phyloP scores from a whole-genome alignment of 2,888 invertebrate species.

The Alloscopus bannaensis region DNA sequence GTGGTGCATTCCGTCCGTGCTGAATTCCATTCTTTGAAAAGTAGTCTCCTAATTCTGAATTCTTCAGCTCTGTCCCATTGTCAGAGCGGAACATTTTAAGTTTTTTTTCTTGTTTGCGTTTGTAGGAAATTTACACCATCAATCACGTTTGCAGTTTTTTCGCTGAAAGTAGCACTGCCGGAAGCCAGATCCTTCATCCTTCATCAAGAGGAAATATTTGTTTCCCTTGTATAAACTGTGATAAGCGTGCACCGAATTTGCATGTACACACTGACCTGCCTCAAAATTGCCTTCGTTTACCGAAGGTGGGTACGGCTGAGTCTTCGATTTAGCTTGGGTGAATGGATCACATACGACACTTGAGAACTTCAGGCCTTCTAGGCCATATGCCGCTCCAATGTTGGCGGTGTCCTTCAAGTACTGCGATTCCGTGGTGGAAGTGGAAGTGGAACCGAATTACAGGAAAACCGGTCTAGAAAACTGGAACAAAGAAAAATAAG shows the following conservation, averaged over 20 bases:
- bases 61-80: conserved; percentile 45
- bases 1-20: conserved; percentile 26
- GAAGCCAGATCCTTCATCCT: conserved; percentile 48
- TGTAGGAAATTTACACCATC: conserved; percentile 47
- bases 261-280: conserved; percentile 24
- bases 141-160: conserved; percentile 10
- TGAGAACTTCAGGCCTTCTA: conserved; percentile 17
- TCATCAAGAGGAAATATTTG: conserved; percentile 51
- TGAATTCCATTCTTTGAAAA: conserved; percentile 32
- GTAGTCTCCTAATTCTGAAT: not conserved
- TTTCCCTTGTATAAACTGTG: not conserved
- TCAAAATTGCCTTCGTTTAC: not conserved
- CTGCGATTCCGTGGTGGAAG: too few relatives aligned
- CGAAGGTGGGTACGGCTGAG: conserved; percentile 5
- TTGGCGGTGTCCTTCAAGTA: not conserved
- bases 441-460: too few relatives aligned
- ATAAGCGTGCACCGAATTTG: not conserved
- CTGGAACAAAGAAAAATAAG: too few relatives aligned
- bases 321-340: conserved; percentile 17
- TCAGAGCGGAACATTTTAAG: conserved; percentile 36
- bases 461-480: too few relatives aligned
- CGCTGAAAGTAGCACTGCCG: conserved; percentile 46
- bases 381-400: conserved; percentile 20
- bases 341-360: conserved; percentile 11
- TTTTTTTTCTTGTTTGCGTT: conserved; percentile 43